These are phyloP conservation scores for Brachyhypopomus occidentalis DNA, from an alignment of 2,113 vertebrate species.

Conservation along the genomic window DNA sequence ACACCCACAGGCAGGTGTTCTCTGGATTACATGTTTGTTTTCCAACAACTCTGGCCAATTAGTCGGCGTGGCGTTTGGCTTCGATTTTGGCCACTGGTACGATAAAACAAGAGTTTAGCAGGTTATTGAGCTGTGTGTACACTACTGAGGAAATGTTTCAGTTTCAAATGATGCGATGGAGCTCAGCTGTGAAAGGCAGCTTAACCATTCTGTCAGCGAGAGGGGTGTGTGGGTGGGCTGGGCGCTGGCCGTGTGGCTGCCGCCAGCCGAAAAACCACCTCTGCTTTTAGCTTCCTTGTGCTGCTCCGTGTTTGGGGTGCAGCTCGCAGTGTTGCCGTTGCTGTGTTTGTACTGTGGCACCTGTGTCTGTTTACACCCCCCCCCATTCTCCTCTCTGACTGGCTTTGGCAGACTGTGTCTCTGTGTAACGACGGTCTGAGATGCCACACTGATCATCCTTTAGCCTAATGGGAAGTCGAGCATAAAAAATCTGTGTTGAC, in stretches of 20 bases:
- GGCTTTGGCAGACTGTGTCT: conserved; percentile 72
- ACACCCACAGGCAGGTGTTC: background rate
- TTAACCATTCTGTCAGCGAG: conserved; percentile 79
- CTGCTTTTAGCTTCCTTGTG: conserved; percentile 74
- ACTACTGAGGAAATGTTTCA: background rate
- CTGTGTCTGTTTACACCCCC: conserved; percentile 57
- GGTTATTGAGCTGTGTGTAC: no score
- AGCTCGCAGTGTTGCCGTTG: conserved; percentile 62
- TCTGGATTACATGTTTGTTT: no score
- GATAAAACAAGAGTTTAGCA: no score
- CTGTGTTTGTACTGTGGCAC: conserved; percentile 61
- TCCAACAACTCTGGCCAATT: no score
- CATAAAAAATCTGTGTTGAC: conserved; percentile 95
- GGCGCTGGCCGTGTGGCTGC: conserved; percentile 72
- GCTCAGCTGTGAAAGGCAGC: conserved; percentile 72
- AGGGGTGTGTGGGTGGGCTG: conserved; percentile 68
- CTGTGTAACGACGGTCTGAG: conserved; percentile 74
- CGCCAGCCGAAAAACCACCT: conserved; percentile 71
- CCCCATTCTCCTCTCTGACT: conserved; percentile 8
- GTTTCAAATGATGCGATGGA: conserved; percentile 73
- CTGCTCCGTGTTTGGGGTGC: conserved; percentile 60
- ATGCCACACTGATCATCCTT: conserved; percentile 88
- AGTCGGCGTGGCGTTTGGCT: no score
- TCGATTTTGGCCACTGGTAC: no score
- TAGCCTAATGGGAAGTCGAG: conserved; percentile 78